phyloP scores from a whole-genome alignment of 2,113 vertebrate species.

The Semicossyphus pulcher region DNA sequence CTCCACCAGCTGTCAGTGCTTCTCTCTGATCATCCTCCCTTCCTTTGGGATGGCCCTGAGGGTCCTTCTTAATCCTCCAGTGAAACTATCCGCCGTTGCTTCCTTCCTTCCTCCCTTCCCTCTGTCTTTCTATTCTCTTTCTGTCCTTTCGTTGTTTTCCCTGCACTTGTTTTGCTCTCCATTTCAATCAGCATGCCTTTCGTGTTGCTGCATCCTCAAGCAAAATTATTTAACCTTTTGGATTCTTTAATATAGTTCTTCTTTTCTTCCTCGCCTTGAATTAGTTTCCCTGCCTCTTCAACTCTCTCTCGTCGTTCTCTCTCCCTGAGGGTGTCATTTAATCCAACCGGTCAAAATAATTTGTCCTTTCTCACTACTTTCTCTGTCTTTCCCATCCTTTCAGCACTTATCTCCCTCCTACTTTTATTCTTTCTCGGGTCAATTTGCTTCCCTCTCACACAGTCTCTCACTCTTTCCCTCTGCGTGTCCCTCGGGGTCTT shows the following conservation, averaged over 20 bases:
- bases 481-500: slow-evolving; percentile 44
- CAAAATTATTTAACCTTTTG: slow-evolving; percentile 43
- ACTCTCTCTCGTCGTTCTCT: not conserved
- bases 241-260: slow-evolving; percentile 18
- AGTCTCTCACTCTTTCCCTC: slow-evolving; percentile 38
- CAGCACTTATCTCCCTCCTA: slow-evolving; percentile 25
- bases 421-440: slow-evolving; percentile 27
- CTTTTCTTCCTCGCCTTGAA: not conserved
- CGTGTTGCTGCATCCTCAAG: slow-evolving; percentile 27
- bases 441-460: slow-evolving; percentile 36
- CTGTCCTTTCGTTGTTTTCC: slow-evolving; percentile 12
- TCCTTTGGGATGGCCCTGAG: slow-evolving; percentile 54
- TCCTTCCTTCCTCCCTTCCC: slow-evolving; percentile 9
- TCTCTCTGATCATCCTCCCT: slow-evolving; percentile 62
- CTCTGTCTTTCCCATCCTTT: slow-evolving; percentile 5
- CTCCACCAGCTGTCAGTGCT: slow-evolving; percentile 58
- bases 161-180: slow-evolving; percentile 11
- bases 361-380: slow-evolving; percentile 32
- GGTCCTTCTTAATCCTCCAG: slow-evolving; percentile 58
- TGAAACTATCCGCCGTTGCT: slow-evolving; percentile 36
- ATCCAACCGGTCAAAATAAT: slow-evolving; percentile 48
- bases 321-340: slow-evolving; percentile 48
- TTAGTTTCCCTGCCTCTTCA: slow-evolving; percentile 20
- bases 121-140: slow-evolving; percentile 7
- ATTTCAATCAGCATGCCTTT: slow-evolving; percentile 29